These are phyloP conservation scores for Ara ararauna DNA, from an alignment of 2,797 vertebrate species.

Conservation along the genomic window DNA sequence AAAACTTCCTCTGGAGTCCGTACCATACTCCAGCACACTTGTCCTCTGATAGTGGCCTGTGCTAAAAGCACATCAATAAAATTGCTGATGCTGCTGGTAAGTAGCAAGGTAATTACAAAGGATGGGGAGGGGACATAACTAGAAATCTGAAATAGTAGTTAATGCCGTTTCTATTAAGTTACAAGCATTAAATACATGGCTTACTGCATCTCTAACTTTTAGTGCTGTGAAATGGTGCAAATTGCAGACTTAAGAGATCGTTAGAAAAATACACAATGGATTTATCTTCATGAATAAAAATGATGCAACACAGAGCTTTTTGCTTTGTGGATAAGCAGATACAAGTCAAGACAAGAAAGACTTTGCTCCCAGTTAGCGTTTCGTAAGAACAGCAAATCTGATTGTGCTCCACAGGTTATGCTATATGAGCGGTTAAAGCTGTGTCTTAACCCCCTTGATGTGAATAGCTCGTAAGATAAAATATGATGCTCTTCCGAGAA, in stretches of 20 bases:
- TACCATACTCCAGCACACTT: conserved; percentile 34
- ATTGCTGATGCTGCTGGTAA: conserved; percentile 61
- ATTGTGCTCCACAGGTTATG: background rate
- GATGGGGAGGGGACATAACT: conserved; percentile 28
- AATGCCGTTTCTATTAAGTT: conserved; percentile 50
- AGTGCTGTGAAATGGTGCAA: conserved; percentile 34
- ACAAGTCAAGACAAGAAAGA: conserved; percentile 1
- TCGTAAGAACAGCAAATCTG: background rate
- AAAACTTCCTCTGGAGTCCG: background rate
- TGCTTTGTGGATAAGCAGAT: conserved; percentile 13
- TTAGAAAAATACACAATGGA: conserved; percentile 59
- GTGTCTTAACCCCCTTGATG: conserved; percentile 32
- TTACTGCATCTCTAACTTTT: conserved; percentile 63
- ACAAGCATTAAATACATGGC: conserved; percentile 50
- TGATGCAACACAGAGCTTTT: background rate
- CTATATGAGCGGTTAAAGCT: background rate
- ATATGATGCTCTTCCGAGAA: conserved; percentile 51
- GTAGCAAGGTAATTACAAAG: conserved; percentile 55
- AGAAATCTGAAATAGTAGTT: conserved; percentile 43
- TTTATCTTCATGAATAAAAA: conserved; percentile 62
- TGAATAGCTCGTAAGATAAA: conserved; percentile 46
- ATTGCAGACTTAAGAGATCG: conserved; percentile 56
- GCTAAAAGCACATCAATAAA: conserved; percentile 58
- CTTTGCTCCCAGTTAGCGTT: background rate
- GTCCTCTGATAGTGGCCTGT: conserved; percentile 54